Evolutionary conservation across 2,797 vertebrate species (phyloP), one percentile per base, ranked within the genome.

Genomic region (Gorsachius magnificus): DNA sequence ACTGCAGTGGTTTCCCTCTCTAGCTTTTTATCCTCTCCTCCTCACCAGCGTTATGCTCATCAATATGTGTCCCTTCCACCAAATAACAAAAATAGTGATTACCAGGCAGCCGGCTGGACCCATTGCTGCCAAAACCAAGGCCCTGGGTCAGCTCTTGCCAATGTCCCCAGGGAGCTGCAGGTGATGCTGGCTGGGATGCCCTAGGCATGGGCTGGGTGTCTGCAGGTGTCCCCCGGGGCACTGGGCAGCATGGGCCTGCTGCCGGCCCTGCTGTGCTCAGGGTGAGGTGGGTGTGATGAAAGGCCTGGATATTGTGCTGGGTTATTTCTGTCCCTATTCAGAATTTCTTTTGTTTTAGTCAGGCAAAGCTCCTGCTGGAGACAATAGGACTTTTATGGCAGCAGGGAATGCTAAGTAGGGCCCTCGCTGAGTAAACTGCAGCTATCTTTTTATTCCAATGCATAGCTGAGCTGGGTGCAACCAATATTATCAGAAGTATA

Each of bases 301-400:
- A 33, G 51, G 65, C 48, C 43, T 26, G 77, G 61, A 12, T 31
- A 7, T 22, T 35, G 75, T 46, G 53, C 68, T 41, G 69, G 57
- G 57, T 91, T 93, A 87, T 97, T 97, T 94, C 76, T 78, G 89
- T 72, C 72, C 60, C 82, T 93, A 10, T 90, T 95, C 85, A 86
- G 19, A 43, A 65, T 80, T 56, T 48, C 85, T 75, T 86, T 96
- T 95, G 93, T 96, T 45, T 29, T 4, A 46, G 61, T 15, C 87
- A 65, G 82, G 85, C 91, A 54, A 35, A 91, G 89, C 26, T 94
- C 57, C 92, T 83, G 79, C 69, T 81, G 79, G 26, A 85, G 72
- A 92, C 91, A 94, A 92, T 81, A 33, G 89, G 89, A 58, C 51
- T 87, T 79, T 17, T 58, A 16, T 87, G 93, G 87, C 69, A 90